A percentile compares a stretch with the other conserved stretches of the same genome.
Evolutionary conservation across 1,140 invertebrate genomes (phyloP).

Genomic region (Daktulosphaira vitifoliae): DNA sequence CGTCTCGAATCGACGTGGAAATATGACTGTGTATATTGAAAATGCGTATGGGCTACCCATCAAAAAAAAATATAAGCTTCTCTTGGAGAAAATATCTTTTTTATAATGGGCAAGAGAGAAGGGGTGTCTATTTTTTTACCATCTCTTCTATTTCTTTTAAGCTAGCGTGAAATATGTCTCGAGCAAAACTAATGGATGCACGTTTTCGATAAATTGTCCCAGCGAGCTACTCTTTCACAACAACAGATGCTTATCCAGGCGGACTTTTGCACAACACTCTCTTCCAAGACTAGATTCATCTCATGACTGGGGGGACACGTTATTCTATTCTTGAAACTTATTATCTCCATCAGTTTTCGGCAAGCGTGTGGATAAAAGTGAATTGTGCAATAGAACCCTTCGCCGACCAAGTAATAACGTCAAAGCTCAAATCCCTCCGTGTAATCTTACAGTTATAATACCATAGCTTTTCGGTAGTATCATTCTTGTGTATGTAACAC

Average conservation of each 20-base stretch:
- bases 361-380: no score
- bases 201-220: constrained; percentile 26
- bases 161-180: constrained; percentile 10
- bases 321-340: constrained; percentile 15
- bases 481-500: no score
- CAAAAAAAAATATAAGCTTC: constrained; percentile 17
- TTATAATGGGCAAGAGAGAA: neutral
- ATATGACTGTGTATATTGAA: constrained; percentile 6
- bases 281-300: no score
- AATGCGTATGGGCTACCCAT: neutral
- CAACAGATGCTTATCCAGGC: constrained; percentile 28
- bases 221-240: neutral
- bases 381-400: no score
- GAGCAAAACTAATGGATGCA: constrained; percentile 30
- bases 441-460: no score
- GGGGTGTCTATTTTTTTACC: neutral
- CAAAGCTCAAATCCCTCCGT: no score
- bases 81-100: neutral
- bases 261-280: constrained; percentile 16
- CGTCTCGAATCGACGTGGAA: constrained; percentile 2
- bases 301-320: neutral
- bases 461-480: no score
- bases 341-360: neutral
- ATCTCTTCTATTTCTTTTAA: neutral
- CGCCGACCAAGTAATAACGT: no score